A percentile compares a stretch with the other conserved stretches of the same genome.
phyloP scores from a whole-genome alignment of 2,113 vertebrate genomes.

The Anseranas semipalmata region DNA sequence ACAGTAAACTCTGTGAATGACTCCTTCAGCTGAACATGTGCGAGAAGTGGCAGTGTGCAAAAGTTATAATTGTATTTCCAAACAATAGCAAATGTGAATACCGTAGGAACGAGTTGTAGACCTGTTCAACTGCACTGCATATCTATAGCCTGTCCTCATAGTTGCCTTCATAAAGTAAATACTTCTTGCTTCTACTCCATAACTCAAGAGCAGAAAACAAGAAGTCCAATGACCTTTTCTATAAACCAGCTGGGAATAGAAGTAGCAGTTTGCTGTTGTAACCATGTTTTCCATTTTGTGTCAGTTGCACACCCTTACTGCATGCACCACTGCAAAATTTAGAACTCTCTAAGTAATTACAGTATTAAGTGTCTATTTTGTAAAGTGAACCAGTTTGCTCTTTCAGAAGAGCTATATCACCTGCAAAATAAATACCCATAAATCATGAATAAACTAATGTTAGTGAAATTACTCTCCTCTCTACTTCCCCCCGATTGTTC shows the following conservation, averaged over 20 bases:
- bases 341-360: conserved; percentile 61
- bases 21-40: conserved; percentile 49
- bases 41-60: conserved; percentile 75
- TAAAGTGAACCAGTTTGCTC: conserved; percentile 75
- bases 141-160: conserved; percentile 68
- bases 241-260: conserved; percentile 67
- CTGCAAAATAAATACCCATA: conserved; percentile 71
- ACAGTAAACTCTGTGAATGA: conserved; percentile 33
- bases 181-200: conserved; percentile 62
- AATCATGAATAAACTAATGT: conserved; percentile 62
- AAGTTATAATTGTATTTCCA: conserved; percentile 54
- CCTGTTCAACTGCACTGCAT: conserved; percentile 66
- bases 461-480: conserved; percentile 56
- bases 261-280: conserved; percentile 74
- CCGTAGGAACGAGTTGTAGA: conserved; percentile 72
- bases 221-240: conserved; percentile 26
- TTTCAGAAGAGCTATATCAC: conserved; percentile 61
- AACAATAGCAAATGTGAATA: conserved; percentile 13
- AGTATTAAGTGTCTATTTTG: conserved; percentile 71
- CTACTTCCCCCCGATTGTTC: not conserved
- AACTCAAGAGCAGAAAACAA: conserved; percentile 52
- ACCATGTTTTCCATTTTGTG: conserved; percentile 71
- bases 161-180: conserved; percentile 55
- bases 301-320: conserved; percentile 78
- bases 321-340: conserved; percentile 74